Base-by-base conservation (phyloP, 1,140 invertebrate genomes). In the Caenorhabditis tropicalis region DNA sequence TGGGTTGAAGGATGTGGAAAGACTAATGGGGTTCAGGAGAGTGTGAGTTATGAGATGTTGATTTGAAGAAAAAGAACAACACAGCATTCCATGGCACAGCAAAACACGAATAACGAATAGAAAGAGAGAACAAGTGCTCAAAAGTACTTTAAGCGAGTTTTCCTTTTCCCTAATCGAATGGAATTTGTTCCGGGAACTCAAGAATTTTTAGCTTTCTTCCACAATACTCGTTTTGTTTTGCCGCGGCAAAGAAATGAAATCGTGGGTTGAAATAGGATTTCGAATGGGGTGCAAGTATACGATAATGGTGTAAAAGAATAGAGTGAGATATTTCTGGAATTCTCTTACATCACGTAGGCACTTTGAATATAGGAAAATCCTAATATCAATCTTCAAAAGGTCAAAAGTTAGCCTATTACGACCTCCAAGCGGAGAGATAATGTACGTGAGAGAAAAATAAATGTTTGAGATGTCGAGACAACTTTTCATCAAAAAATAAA, bases 71-170 rank as follows among this genome's bases (percentile, higher is more conserved):
- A 6, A 65, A 36, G 19, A 65, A 36, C 7, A 39, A 33, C 15
- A 33, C 7, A 24, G 21, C 58, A 65, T 65, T 65, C 58, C 33
- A 27, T 12, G 39, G n/a, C 56, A 65, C 4, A 33, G n/a, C n/a
- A 74, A 74, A 39, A 74, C 36, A 70, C 24, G 60, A 70, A 33
- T 36, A 70, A n/a, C 16, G 31, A 36, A n/a, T n/a, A 33, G 39
- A 24, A 70, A n/a, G 15, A 70, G 31, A 70, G 39, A 70, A 74
- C 65, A 74, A 74, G 65, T 43, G 65, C 65, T 31, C 24, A n/a
- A 43, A 74, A 74, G 65, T 74, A 74, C 65, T 74, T 70, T 70
- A 70, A 70, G 60, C n/a, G 65, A 74, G 65, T 36, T 56, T n/a
- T n/a, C 21, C 21, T 1, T 9, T 6, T 43, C 36, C 65, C 65